Evolutionary conservation across 1,140 invertebrate species (phyloP).

Genomic region (Forficula auricularia): DNA sequence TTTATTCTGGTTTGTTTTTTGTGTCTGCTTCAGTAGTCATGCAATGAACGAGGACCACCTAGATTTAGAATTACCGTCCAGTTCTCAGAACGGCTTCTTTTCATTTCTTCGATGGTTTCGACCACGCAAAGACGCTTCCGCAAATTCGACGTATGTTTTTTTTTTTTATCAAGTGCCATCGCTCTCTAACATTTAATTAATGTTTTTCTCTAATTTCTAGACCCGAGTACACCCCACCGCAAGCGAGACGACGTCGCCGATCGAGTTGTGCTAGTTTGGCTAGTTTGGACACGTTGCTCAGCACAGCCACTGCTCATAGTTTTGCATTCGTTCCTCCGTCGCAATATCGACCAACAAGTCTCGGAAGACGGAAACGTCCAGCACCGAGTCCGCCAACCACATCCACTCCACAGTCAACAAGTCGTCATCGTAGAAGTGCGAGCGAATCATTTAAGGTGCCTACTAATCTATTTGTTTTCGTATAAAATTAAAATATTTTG

Average conservation of each 20-base stretch:
- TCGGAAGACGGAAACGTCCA: constrained; percentile 19
- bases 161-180: too few relatives aligned
- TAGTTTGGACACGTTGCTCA: constrained; percentile 38
- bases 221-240: too few relatives aligned
- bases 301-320: constrained; percentile 48
- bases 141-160: constrained; percentile 3
- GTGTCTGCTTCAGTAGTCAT: too few relatives aligned
- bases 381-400: constrained; percentile 20
- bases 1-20: too few relatives aligned
- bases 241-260: constrained; percentile 10
- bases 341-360: constrained; percentile 26
- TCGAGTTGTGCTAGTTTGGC: constrained; percentile 27
- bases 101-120: constrained; percentile 32
- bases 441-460: constrained; percentile 32
- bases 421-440: constrained; percentile 25
- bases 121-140: constrained; percentile 14
- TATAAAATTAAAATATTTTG: too few relatives aligned
- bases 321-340: constrained; percentile 46
- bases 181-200: constrained; percentile 7
- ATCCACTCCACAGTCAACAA: background rate
- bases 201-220: too few relatives aligned
- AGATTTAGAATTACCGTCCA: too few relatives aligned
- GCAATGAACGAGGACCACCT: too few relatives aligned
- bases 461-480: too few relatives aligned
- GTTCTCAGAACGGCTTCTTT: constrained; percentile 22